Evolutionary conservation across 2,113 vertebrate species (phyloP), one percentile per base, ranked within the genome.

Genomic region (Todiramphus saurophagus): DNA sequence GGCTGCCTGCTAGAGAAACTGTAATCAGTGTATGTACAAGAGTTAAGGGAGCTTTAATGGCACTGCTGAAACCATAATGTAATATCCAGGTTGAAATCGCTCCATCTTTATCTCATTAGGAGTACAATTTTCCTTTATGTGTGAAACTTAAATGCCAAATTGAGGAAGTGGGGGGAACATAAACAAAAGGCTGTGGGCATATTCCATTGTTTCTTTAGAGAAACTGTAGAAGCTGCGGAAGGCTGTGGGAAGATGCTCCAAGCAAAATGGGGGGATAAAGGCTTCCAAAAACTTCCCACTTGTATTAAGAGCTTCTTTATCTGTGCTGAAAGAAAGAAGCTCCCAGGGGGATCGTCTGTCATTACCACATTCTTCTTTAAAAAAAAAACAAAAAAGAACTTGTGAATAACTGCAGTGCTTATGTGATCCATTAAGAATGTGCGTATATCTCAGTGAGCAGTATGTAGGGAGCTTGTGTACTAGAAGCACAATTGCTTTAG

Each of bases 41-140:
- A 93, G 92, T 94, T 93, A 62, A 76, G 94, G 89, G 95, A 96
- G 89, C 84, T 76, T 75, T 95, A 77, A 87, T 66, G 83, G 68
- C 64, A 35, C 90, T 75, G 90, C 87, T 83, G 81, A 89, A 96
- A 63, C 87, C 56, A 66, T 83, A 68, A 68, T 43, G 66, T 67
- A 48, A 37, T 88, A 93, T 55, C 88, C 92, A 91, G 69, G 88
- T 31, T 88, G 92, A 94, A 96, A 96, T 87, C 59, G 30, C 94
- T 88, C 93, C 90, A 90, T 96, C 92, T 90, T 96, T 87, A 86
- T 77, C 96, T 96, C 94, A 72, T 95, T 91, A 89, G 4, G 6
- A 89, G 88, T 77, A 82, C 55, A 75, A 24, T 68, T 89, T 88
- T 64, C 90, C 84, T 87, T 82, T 74, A 11, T 5, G 30, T 85